Percentiles rank a stretch among this genome's conserved stretches.
Conservation (phyloP, 1,140 invertebrate species). For the Ips typographus region DNA sequence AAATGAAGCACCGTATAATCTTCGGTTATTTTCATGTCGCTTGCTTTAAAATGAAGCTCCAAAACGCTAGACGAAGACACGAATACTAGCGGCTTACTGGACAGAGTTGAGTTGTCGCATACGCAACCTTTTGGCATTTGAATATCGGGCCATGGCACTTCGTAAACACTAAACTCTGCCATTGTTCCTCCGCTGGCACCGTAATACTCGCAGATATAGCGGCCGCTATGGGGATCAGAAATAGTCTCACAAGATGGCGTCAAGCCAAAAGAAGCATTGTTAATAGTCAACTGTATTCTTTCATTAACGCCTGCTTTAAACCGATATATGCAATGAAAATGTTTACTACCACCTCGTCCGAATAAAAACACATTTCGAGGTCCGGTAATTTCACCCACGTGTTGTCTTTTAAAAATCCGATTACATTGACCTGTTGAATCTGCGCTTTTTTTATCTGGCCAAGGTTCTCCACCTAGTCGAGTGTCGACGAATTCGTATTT, state of each 20-base stretch:
- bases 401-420: conserved; percentile 58
- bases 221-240: conserved; percentile 66
- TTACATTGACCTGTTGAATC: conserved; percentile 53
- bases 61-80: conserved; percentile 63
- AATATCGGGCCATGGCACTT: conserved; percentile 66
- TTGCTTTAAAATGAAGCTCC: conserved; percentile 65
- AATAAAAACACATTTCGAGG: conserved; percentile 75
- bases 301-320: conserved; percentile 68
- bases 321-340: conserved; percentile 73
- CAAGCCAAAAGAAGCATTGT: conserved; percentile 71
- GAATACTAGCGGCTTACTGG: conserved; percentile 61
- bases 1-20: conserved; percentile 71
- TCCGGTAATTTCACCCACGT: conserved; percentile 64
- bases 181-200: conserved; percentile 53
- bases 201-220: conserved; percentile 58
- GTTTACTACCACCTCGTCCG: conserved; percentile 71
- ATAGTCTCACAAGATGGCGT: conserved; percentile 66
- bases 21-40: conserved; percentile 65
- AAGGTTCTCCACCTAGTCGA: conserved; percentile 68
- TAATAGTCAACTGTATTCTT: conserved; percentile 65
- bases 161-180: conserved; percentile 62
- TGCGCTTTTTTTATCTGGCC: conserved; percentile 53
- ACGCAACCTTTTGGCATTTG: conserved; percentile 65
- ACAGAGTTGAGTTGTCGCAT: conserved; percentile 66
- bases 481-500: conserved; percentile 87